These are phyloP conservation scores for Cichladusa arquata DNA, from an alignment of 2,113 vertebrate species.

Conservation along the genomic window DNA sequence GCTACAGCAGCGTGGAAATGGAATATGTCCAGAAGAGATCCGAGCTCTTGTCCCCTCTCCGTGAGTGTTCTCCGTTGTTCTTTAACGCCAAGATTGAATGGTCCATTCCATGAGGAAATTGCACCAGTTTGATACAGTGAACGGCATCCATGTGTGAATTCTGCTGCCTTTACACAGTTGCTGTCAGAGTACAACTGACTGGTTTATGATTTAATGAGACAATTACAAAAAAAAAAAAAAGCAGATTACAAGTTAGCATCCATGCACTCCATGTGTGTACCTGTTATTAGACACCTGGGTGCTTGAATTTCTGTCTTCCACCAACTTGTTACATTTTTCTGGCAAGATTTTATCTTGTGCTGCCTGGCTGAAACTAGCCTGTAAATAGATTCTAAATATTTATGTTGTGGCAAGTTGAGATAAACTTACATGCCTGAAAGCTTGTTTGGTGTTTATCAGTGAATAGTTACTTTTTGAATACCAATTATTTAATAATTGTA, in stretches of 20 bases:
- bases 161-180: background rate
- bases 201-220: background rate
- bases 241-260: background rate
- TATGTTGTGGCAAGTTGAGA: background rate
- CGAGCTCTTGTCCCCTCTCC: slow-evolving; percentile 83
- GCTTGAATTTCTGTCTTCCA: background rate
- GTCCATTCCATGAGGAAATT: rapidly evolving
- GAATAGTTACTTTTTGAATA: background rate
- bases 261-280: rapidly evolving
- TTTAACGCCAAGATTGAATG: background rate
- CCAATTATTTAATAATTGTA: background rate
- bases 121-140: background rate
- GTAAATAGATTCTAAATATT: background rate
- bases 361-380: background rate
- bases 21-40: slow-evolving; percentile 90
- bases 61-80: slow-evolving; percentile 74
- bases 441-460: background rate
- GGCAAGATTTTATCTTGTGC: background rate
- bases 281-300: rapidly evolving
- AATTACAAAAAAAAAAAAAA: background rate
- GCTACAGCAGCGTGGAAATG: slow-evolving; percentile 85
- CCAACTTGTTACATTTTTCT: background rate
- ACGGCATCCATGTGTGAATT: background rate
- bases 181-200: background rate
- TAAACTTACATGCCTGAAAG: background rate